phyloP scores from a whole-genome alignment of 2,113 vertebrate genomes.

The Malaclemys terrapin region DNA sequence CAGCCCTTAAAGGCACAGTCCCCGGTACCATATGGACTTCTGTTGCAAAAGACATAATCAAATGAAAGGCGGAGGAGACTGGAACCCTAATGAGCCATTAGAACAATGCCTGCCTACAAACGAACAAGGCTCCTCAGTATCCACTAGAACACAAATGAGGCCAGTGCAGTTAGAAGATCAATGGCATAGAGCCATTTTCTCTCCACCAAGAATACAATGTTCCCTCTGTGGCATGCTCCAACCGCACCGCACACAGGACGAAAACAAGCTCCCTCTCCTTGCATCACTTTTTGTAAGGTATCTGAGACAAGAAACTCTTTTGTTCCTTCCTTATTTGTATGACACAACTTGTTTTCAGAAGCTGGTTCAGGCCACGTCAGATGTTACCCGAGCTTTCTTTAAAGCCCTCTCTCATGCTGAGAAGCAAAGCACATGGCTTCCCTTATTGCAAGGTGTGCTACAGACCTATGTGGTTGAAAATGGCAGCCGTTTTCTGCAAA shows the following conservation, averaged over 20 bases:
- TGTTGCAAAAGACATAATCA: background rate
- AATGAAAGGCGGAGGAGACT: background rate
- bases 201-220: background rate
- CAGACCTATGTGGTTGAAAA: background rate
- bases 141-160: background rate
- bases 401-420: fast-evolving
- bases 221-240: background rate
- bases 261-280: background rate
- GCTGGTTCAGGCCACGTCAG: background rate
- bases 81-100: background rate
- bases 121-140: background rate
- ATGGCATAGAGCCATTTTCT: fast-evolving
- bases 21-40: background rate
- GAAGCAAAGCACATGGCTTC: background rate
- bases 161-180: background rate
- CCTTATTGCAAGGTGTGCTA: background rate
- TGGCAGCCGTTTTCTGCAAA: fast-evolving
- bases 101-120: background rate
- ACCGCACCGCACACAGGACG: background rate
- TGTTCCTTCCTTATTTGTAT: slow-evolving; percentile 49
- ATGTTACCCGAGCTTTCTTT: background rate
- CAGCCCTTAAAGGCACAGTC: background rate
- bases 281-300: background rate
- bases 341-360: background rate
- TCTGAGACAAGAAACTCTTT: slow-evolving; percentile 16